Evolutionary conservation across 2,113 vertebrate genomes (phyloP).

Genomic region (Carassius auratus): DNA sequence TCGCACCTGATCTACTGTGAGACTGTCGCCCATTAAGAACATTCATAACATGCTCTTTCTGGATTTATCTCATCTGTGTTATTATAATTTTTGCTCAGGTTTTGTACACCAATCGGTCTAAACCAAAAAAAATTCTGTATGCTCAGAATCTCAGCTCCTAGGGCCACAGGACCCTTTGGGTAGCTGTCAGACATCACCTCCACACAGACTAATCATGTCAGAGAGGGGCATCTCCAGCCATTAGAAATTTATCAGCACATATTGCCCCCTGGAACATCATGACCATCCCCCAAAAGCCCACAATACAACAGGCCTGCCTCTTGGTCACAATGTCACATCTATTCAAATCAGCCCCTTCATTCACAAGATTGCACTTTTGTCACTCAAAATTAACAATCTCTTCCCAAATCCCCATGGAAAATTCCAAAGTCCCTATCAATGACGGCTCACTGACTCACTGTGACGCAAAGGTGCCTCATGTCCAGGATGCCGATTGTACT

Average conservation of each 20-base stretch:
- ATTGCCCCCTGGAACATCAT: conserved; percentile 21
- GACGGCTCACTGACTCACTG: background rate
- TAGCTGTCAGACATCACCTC: conserved; percentile 57
- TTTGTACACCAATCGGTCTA: conserved; percentile 31
- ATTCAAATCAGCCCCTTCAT: conserved; percentile 27
- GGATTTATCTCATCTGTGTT: conserved; percentile 41
- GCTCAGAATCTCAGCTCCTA: conserved; percentile 16
- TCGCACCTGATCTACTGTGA: conserved; percentile 76
- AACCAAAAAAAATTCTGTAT: conserved; percentile 45
- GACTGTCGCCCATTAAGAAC: conserved; percentile 76
- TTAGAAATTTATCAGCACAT: conserved; percentile 38
- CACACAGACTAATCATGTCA: conserved; percentile 29
- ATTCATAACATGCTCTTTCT: conserved; percentile 77
- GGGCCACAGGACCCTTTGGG: conserved; percentile 49
- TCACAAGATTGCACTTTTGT: conserved; percentile 36
- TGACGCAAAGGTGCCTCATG: conserved; percentile 35
- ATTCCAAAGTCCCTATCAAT: conserved; percentile 9
- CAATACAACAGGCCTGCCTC: conserved; percentile 31
- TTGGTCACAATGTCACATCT: conserved; percentile 42
- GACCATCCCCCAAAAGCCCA: conserved; percentile 9
- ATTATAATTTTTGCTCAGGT: background rate
- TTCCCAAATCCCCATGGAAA: conserved; percentile 18
- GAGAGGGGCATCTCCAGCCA: conserved; percentile 42
- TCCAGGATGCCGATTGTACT: conserved; percentile 43
- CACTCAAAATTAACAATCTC: conserved; percentile 42